Conservation (phyloP, 92 coral and sea anemone species). For the Bergia sp. region DNA sequence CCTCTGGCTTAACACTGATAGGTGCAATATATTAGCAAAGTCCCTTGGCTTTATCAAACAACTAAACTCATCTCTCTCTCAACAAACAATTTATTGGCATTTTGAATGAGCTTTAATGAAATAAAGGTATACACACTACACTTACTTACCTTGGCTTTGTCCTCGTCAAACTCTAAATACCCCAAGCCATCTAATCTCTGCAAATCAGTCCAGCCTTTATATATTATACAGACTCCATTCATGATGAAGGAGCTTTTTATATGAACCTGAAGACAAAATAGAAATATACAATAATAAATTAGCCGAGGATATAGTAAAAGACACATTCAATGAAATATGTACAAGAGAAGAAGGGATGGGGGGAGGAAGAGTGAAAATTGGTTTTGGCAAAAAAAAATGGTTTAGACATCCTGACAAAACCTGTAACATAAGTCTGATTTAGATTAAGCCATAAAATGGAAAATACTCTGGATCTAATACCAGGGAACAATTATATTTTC, state of each 20-base stretch:
- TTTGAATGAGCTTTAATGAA: not conserved
- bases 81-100: not conserved
- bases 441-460: not conserved
- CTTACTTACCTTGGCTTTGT: slow-evolving; percentile 82
- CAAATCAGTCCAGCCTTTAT: slow-evolving; percentile 97
- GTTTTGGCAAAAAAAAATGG: not conserved
- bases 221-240: slow-evolving; percentile 95
- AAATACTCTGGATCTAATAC: no score
- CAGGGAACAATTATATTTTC: no score
- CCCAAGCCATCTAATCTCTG: slow-evolving; percentile 97
- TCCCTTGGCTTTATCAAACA: no score
- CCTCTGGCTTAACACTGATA: not conserved
- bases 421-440: not conserved
- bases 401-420: not conserved
- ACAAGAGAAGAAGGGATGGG: not conserved
- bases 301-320: not conserved
- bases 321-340: not conserved
- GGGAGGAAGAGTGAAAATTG: not conserved
- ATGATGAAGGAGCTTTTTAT: slow-evolving; percentile 89
- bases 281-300: not conserved
- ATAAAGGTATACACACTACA: not conserved
- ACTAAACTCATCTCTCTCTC: not conserved
- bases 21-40: no score
- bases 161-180: slow-evolving; percentile 93
- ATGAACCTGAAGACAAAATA: slow-evolving; percentile 71